These are phyloP conservation scores for Drosophila ogumai DNA, from an alignment of 1,140 invertebrate genomes.

Conservation along the genomic window DNA sequence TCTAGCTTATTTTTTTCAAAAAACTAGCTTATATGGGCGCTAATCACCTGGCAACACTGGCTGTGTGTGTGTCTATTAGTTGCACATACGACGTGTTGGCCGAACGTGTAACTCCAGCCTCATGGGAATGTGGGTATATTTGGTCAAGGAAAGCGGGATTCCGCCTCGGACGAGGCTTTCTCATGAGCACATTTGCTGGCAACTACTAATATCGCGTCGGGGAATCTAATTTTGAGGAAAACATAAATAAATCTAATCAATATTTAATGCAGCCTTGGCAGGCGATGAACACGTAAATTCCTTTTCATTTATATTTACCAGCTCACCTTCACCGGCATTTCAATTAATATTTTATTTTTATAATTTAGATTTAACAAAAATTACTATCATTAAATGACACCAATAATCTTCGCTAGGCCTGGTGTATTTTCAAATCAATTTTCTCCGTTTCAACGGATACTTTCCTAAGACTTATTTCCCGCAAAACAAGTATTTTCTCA, in stretches of 20 bases:
- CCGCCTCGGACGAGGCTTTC: slow-evolving; percentile 33
- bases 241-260: slow-evolving; percentile 20
- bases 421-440: not conserved
- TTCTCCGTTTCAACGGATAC: not conserved
- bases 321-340: not conserved
- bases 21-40: too few relatives aligned
- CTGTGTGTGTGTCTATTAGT: slow-evolving; percentile 30
- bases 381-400: too few relatives aligned
- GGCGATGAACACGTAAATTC: not conserved
- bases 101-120: slow-evolving; percentile 31
- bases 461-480: not conserved
- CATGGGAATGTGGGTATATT: slow-evolving; percentile 16
- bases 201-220: slow-evolving; percentile 13
- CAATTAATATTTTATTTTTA: not conserved
- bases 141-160: slow-evolving; percentile 50
- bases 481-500: slow-evolving; percentile 13
- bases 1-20: too few relatives aligned
- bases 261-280: slow-evolving; percentile 6
- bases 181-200: slow-evolving; percentile 16
- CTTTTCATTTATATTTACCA: not conserved
- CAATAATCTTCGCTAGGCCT: slow-evolving; percentile 2
- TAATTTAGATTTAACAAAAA: too few relatives aligned
- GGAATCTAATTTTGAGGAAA: slow-evolving; percentile 18
- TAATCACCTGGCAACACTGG: too few relatives aligned
- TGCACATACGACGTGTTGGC: slow-evolving; percentile 49